phyloP scores from a whole-genome alignment of 2,797 vertebrate genomes.

The Otolemur crassicaudatus region DNA sequence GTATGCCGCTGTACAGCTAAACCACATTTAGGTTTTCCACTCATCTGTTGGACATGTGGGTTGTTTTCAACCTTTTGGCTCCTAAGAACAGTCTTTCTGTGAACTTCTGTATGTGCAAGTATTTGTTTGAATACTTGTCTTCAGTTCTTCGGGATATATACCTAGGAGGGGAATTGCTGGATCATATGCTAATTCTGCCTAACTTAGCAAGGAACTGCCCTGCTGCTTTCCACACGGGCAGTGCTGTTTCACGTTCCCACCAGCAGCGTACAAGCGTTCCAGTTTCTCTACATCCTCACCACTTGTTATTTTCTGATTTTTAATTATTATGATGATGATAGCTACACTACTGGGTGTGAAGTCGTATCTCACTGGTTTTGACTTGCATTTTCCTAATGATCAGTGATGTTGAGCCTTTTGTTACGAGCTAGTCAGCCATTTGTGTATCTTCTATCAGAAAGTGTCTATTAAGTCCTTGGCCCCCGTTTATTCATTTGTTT shows the following conservation, averaged over 20 bases:
- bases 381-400: slow-evolving; percentile 18
- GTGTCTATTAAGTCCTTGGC: neutral
- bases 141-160: neutral
- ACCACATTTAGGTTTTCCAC: neutral
- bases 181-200: neutral
- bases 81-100: neutral
- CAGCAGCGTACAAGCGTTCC: neutral
- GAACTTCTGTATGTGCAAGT: neutral
- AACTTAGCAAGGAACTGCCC: neutral
- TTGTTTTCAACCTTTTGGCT: neutral
- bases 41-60: neutral
- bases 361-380: neutral
- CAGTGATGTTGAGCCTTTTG: neutral
- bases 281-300: neutral
- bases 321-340: neutral
- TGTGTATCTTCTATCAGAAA: neutral
- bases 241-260: neutral
- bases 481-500: neutral
- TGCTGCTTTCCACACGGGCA: neutral
- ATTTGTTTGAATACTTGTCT: neutral
- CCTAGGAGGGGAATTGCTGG: neutral
- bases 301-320: neutral
- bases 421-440: neutral
- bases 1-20: too few relatives aligned
- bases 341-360: neutral